Evolutionary conservation across 2,888 invertebrate genomes (phyloP).

Genomic region (Operophtera brumata): DNA sequence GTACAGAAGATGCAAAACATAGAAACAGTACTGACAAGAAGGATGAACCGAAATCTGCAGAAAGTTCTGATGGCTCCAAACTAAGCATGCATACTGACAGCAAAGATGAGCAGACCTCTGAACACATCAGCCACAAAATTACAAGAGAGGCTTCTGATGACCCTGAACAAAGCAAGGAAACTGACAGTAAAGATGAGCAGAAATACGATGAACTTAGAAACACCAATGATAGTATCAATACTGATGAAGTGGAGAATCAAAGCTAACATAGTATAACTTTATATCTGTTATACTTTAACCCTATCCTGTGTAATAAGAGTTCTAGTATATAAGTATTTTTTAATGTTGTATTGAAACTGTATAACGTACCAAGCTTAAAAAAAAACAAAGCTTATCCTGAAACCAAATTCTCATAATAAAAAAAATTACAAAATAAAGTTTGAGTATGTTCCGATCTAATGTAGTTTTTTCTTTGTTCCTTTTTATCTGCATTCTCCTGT

Average conservation of each 20-base stretch:
- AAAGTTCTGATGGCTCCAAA: not conserved
- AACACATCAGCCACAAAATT: slow-evolving; percentile 29
- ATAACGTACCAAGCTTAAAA: no score
- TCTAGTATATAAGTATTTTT: no score
- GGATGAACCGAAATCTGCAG: slow-evolving; percentile 17
- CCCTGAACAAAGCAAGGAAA: not conserved
- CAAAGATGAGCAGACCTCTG: slow-evolving; percentile 4
- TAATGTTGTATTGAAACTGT: no score
- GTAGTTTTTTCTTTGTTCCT: no score
- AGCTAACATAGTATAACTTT: not conserved
- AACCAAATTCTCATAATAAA: no score
- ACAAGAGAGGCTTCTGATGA: not conserved
- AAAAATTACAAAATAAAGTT: no score
- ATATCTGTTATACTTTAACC: no score
- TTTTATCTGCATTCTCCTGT: no score
- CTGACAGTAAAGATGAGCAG: slow-evolving; percentile 1
- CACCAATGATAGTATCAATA: slow-evolving; percentile 22
- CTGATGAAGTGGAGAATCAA: slow-evolving; percentile 10
- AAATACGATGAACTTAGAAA: slow-evolving; percentile 23
- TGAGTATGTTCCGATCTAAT: no score
- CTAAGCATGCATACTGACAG: not conserved
- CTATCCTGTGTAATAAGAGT: no score
- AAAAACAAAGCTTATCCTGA: no score
- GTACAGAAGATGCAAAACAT: slow-evolving; percentile 28
- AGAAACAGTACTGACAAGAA: slow-evolving; percentile 39